Evolutionary conservation across 1,140 invertebrate species (phyloP), one percentile per base, ranked within the genome.

Genomic region (Calliphora vicina): DNA sequence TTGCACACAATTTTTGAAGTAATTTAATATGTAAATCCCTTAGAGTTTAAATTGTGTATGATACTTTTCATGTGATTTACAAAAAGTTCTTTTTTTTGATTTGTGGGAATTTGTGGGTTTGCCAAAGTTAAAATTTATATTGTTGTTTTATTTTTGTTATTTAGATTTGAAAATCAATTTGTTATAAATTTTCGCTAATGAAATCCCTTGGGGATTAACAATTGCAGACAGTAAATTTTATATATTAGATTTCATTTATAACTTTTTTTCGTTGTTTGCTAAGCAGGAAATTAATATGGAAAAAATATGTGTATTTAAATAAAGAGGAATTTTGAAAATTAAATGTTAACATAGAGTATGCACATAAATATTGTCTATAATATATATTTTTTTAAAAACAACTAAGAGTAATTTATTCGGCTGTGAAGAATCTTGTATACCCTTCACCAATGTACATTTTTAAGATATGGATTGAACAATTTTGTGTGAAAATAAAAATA

Each of bases 11-110:
- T 35, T 57, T 57, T 57, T n/a, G 15, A 17, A 67, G 23, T 67
- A 67, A 67, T 67, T 67, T 67, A 67, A 67, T 67, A 67, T 67
- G 61, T 67, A 67, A 67, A 67, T 67, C 61, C 61, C 61, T 67
- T 23, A 67, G 61, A 67, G 61, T 67, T 67, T 67, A 67, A 67
- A 67, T 67, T 67, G 61, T 67, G n/a, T 25, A 67, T 67, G 61
- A 67, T 67, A 67, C 61, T 23, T 67, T 67, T 67, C n/a, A 20
- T 67, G 4, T n/a, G 23, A 25, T 20, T n/a, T n/a, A n/a, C n/a
- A n/a, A n/a, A n/a, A n/a, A n/a, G n/a, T 57, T 17, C 6, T 1
- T 57, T 57, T 57, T 57, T 57, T 57, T 15, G 45, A n/a, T 57
- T 57, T 57, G 15, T n/a, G 15, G 50, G 50, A 67, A 25, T 57